Conservation (phyloP, 2,113 vertebrate species). For the Raja brachyura region DNA sequence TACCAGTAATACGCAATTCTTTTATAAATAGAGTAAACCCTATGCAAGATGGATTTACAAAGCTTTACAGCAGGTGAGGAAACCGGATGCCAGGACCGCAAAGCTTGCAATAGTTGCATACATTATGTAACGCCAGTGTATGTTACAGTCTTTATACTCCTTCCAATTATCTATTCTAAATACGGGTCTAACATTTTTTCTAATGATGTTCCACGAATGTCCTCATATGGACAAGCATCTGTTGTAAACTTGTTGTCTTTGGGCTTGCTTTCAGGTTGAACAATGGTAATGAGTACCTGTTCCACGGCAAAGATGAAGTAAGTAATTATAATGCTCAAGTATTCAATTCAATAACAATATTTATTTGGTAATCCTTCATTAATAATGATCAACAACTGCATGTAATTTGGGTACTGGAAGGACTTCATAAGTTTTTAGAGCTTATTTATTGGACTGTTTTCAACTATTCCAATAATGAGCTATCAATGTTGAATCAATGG, state of each 20-base stretch:
- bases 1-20: neutral
- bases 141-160: neutral
- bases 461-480: neutral
- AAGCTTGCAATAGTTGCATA: neutral
- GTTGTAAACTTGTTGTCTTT: neutral
- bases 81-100: neutral
- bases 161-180: neutral
- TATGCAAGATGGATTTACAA: neutral
- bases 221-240: accelerated
- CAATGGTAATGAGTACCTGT: conserved; percentile 87
- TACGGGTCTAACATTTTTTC: neutral
- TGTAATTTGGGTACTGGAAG: neutral
- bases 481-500: neutral
- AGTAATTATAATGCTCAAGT: conserved; percentile 41
- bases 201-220: neutral
- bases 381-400: neutral
- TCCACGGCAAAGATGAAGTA: conserved; percentile 95
- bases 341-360: neutral
- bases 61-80: conserved; percentile 4
- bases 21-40: neutral
- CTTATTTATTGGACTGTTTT: neutral
- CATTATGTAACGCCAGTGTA: neutral
- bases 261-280: conserved; percentile 59
- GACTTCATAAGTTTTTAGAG: neutral
- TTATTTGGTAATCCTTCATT: neutral